phyloP scores from a whole-genome alignment of 2,888 invertebrate genomes.

The Platycheirus albimanus region DNA sequence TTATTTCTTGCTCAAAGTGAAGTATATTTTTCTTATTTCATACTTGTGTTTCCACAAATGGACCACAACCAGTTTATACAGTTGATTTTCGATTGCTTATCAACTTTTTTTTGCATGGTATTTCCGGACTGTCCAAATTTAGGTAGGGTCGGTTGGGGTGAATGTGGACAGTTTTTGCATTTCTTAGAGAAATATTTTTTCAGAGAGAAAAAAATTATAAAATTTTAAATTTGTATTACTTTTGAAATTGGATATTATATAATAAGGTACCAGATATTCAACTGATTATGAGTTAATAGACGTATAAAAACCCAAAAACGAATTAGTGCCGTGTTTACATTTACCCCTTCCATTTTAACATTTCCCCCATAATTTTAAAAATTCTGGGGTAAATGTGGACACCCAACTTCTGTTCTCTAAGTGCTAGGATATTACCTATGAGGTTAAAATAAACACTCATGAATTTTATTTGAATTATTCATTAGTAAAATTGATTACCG shows the following conservation, averaged over 20 bases:
- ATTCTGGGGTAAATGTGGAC: conserved; percentile 6
- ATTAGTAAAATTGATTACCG: too few relatives aligned
- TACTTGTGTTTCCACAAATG: too few relatives aligned
- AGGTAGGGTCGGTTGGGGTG: conserved; percentile 2
- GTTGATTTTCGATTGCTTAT: too few relatives aligned
- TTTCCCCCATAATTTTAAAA: not conserved
- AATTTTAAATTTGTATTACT: not conserved
- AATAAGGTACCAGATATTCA: not conserved
- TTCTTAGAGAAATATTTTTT: not conserved
- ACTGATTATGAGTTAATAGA: conserved; percentile 3
- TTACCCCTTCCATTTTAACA: conserved; percentile 9
- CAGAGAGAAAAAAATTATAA: not conserved
- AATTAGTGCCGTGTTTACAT: conserved; percentile 4
- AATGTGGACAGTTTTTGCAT: conserved; percentile 14
- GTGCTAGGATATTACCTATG: not conserved
- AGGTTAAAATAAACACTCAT: not conserved
- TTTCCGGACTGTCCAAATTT: too few relatives aligned
- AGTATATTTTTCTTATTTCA: too few relatives aligned
- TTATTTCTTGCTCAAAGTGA: too few relatives aligned
- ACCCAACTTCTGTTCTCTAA: conserved; percentile 7
- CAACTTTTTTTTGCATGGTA: too few relatives aligned
- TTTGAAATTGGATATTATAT: not conserved
- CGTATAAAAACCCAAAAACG: not conserved
- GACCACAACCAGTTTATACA: too few relatives aligned
- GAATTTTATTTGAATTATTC: not conserved